These are phyloP conservation scores for Camponotus floridanus DNA, from an alignment of 1,140 invertebrate species.

Conservation along the genomic window DNA sequence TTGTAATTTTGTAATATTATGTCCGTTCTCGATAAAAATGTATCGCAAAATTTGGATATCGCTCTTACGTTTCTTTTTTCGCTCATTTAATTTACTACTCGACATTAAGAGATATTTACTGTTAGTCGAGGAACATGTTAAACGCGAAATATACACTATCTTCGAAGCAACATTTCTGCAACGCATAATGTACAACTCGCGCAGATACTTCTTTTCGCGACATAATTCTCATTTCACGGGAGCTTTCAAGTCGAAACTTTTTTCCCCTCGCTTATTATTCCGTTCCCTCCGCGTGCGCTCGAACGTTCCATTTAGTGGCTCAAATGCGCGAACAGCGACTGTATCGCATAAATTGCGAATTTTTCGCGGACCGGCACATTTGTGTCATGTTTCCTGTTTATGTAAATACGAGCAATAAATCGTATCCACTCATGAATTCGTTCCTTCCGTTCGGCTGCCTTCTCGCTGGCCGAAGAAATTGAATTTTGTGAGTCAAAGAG, in stretches of 20 bases:
- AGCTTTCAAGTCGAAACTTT: conserved; percentile 62
- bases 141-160: neutral
- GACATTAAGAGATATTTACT: conserved; percentile 5
- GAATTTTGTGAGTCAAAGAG: conserved; percentile 31
- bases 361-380: conserved; percentile 73
- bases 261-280: conserved; percentile 26
- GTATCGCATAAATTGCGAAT: conserved; percentile 68
- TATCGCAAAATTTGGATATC: neutral
- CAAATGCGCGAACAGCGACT: conserved; percentile 58
- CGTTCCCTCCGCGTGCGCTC: neutral
- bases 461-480: conserved; percentile 42
- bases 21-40: neutral
- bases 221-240: conserved; percentile 60
- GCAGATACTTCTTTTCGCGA: conserved; percentile 43
- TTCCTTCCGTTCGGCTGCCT: conserved; percentile 81
- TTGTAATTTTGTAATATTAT: neutral
- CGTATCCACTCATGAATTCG: conserved; percentile 82
- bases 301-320: conserved; percentile 54
- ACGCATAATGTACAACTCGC: conserved; percentile 37
- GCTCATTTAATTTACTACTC: neutral
- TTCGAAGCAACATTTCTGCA: neutral
- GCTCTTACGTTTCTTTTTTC: neutral
- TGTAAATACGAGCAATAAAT: conserved; percentile 85
- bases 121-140: neutral
- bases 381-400: conserved; percentile 78